Conservation (phyloP, 2,888 invertebrate species). For the Oscheius sp. region DNA sequence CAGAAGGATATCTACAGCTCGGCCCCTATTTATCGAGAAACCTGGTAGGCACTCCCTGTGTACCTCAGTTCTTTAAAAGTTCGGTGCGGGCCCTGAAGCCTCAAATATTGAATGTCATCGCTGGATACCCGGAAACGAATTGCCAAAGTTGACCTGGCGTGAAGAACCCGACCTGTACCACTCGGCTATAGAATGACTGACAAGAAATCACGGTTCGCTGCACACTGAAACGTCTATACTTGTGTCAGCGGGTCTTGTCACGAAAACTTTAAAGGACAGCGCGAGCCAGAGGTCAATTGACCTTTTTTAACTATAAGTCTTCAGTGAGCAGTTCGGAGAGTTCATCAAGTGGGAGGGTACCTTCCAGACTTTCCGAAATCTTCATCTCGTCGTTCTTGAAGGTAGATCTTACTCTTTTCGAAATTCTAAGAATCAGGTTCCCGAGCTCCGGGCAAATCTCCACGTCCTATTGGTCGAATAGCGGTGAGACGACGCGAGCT, state of each 20-base stretch:
- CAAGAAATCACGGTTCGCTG: too few relatives aligned
- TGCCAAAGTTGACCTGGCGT: too few relatives aligned
- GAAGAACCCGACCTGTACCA: too few relatives aligned
- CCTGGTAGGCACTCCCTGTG: constrained; percentile 12
- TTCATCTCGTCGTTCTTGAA: constrained; percentile 40
- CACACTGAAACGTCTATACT: too few relatives aligned
- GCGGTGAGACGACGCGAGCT: constrained; percentile 34
- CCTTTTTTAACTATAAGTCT: neutral
- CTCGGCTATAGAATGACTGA: too few relatives aligned
- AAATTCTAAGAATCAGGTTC: constrained; percentile 19
- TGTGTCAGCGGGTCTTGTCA: too few relatives aligned
- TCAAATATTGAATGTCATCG: too few relatives aligned
- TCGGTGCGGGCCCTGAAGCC: too few relatives aligned
- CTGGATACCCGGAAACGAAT: too few relatives aligned
- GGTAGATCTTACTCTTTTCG: neutral
- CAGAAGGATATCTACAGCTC: constrained; percentile 37
- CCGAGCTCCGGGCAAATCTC: constrained; percentile 37
- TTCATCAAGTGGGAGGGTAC: constrained; percentile 24
- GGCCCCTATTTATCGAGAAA: constrained; percentile 26
- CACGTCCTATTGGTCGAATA: constrained; percentile 38
- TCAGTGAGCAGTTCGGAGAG: constrained; percentile 37
- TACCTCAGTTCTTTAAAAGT: too few relatives aligned
- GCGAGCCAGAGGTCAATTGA: too few relatives aligned
- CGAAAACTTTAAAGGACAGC: too few relatives aligned
- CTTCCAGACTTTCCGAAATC: constrained; percentile 21